Base-by-base conservation (phyloP, 2,888 invertebrate genomes). In the Netelia fuscicornis region DNA sequence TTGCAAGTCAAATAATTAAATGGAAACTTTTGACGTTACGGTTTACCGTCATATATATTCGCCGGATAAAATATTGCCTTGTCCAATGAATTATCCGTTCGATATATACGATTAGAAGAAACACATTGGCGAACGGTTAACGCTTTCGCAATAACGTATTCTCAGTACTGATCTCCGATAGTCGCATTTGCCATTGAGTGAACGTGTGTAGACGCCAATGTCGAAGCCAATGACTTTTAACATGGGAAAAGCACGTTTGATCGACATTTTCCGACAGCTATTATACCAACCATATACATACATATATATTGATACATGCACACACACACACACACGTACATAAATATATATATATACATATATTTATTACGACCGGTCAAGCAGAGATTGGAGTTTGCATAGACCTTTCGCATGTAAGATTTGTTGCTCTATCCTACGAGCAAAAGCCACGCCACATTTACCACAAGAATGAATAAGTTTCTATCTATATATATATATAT, bases 211-310 rank as follows among this genome's bases (percentile, higher is more conserved):
- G 48, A 13, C 13, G 44, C 70, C 25, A 71, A 70, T 79, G 62
- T 48, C 42, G 54, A 54, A 79, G 54, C 68, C 77, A 79, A 82
- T 79, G 75, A 72, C 71, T 82, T 65, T 82, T 60, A 82, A 79
- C 82, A 85, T 85, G 79, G 82, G 85, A 82, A 85, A 85, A 85
- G 82, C 76, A 71, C 75, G 82, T 79, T 82, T 85, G 85, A 85
- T 85, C 79, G 85, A 83, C 80, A 82, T 85, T 85, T 83, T 77
- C 85, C 82, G 71, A 80, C 76, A 80, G 67, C 76, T 60, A 76
- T 80, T 85, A 83, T 72, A 80, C 54, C 79, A 79, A 72, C n/a
- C 20, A 77, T 77, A 23, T 52, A 54, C 37, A 54, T 64, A 54
- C 11, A 23, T 30, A 20, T 20, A 20, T 20, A 20, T 20, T 20